Percentiles rank a stretch among this genome's conserved stretches.
These are phyloP conservation scores for Apodemus sylvaticus DNA, from an alignment of 2,113 vertebrate genomes.

Conservation along the genomic window DNA sequence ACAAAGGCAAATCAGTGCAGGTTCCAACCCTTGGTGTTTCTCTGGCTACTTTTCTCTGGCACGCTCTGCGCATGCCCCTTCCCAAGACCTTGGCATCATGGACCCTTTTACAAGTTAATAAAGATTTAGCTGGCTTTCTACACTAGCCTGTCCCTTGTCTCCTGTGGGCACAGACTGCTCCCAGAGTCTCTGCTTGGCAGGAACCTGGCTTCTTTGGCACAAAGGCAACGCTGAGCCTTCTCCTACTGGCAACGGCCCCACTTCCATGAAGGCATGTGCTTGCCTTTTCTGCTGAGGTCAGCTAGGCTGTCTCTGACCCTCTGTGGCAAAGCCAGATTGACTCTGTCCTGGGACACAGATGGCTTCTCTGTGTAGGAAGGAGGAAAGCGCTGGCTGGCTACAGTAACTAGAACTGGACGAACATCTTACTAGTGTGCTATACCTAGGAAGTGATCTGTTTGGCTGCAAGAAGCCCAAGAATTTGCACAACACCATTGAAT, in stretches of 20 bases:
- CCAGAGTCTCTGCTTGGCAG: background rate
- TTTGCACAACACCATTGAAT: slow-evolving; percentile 30
- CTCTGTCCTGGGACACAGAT: background rate
- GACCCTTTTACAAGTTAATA: background rate
- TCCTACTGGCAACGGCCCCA: background rate
- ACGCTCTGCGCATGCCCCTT: background rate
- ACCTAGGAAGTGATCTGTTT: slow-evolving; percentile 24
- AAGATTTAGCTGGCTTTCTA: background rate
- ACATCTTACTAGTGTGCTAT: background rate
- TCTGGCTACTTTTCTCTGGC: background rate
- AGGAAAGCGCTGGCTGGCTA: background rate
- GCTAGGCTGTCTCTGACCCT: background rate
- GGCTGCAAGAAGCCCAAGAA: background rate
- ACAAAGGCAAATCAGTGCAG: background rate
- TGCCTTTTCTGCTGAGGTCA: background rate
- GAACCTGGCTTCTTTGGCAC: background rate
- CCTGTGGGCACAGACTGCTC: background rate
- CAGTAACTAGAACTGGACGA: background rate
- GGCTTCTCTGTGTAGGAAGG: background rate
- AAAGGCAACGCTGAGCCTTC: background rate
- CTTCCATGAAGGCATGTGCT: background rate
- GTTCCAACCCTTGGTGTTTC: background rate
- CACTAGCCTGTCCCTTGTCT: background rate
- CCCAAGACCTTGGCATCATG: background rate
- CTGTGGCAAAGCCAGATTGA: background rate